Base-by-base conservation (phyloP, 2,113 vertebrate genomes). In the Chunga burmeisteri region DNA sequence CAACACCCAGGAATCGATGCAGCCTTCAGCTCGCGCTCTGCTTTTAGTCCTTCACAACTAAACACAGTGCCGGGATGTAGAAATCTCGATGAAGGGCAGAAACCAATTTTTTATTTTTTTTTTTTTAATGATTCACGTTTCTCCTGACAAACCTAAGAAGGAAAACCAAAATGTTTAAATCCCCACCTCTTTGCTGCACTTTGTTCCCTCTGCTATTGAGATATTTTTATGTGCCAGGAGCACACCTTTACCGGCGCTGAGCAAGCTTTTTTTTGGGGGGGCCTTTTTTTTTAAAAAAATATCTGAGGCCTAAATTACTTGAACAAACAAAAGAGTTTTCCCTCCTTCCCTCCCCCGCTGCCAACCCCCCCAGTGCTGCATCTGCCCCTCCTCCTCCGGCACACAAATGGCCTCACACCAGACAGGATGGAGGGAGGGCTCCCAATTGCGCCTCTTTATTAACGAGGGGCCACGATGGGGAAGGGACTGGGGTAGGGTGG, bases 401-500 rank as follows among this genome's bases (percentile, higher is more conserved):
- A 59, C 83, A 84, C 67, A 91, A 91, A 96, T 81, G 89, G 94
- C 67, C 78, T 91, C 95, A 86, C 63, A 96, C 66, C 75, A 91
- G 89, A 82, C 73, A 16, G 68, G 86, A 16, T 1, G 14, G 80
- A 95, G 68, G 84, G 66, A 62, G 59, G 61, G 70, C 34, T 67
- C 85, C 75, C 85, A 87, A 93, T 96, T 94, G 94, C 30, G 30
- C 93, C 84, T 72, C 52, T 59, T 71, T 58, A 42, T 91, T 94
- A 93, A 95, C 29, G 14, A 91, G 90, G 72, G 82, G 77, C 86
- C 94, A 21, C 0, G 6, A 9, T 1, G 0, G 67, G 71, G 71
- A 88, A 79, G 27, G 27, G 34, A 1, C 7, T 23, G 70, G 16
- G 17, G 63, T 25, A 7, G 53, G 30, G 40, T 55, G 16, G 25